Conservation (phyloP, 1,140 invertebrate species). For the Melipona quadrifasciata region DNA sequence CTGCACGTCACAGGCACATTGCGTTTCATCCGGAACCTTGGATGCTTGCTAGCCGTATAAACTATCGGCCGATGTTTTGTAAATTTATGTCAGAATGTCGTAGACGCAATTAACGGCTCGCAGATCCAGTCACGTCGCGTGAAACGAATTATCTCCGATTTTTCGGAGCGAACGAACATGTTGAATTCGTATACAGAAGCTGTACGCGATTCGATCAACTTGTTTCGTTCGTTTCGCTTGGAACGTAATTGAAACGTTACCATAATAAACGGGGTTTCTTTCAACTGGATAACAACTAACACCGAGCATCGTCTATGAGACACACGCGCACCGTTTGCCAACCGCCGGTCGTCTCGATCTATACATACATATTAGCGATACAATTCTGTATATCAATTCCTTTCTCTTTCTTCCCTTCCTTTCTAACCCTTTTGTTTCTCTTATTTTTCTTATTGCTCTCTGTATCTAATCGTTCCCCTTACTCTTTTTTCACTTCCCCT, state of each 20-base stretch:
- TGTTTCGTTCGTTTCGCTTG: background rate
- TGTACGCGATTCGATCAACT: background rate
- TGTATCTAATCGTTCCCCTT: background rate
- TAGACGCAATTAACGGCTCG: background rate
- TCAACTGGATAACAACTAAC: background rate
- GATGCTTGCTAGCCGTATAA: conserved; percentile 12
- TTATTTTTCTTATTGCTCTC: background rate
- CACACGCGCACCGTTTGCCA: background rate
- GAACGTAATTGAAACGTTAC: background rate
- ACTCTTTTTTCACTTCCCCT: conserved; percentile 2
- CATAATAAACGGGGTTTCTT: background rate
- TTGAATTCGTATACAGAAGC: background rate
- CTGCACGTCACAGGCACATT: conserved; percentile 44
- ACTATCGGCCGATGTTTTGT: background rate
- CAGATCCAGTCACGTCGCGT: background rate
- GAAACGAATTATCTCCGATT: too few relatives aligned
- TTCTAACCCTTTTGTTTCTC: background rate
- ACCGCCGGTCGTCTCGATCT: background rate
- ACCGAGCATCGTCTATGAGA: background rate
- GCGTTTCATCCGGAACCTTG: conserved; percentile 23
- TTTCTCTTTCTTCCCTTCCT: background rate
- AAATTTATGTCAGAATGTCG: background rate
- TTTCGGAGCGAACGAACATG: background rate
- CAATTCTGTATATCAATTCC: too few relatives aligned
- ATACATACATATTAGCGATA: too few relatives aligned